Base-by-base conservation (phyloP, 2,797 vertebrate genomes). In the Gambelia wislizenii region DNA sequence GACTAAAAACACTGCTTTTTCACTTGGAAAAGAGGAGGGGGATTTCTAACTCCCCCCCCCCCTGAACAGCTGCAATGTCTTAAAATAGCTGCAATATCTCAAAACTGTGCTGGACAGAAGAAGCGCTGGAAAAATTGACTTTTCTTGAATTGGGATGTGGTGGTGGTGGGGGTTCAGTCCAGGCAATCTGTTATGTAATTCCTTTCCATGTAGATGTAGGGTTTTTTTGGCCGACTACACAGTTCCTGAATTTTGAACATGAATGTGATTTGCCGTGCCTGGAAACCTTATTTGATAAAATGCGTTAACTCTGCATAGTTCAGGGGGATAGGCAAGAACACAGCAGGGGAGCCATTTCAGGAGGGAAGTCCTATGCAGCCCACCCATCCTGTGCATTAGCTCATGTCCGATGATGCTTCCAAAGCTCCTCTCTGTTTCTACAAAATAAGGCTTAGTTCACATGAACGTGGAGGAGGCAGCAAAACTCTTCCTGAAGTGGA, bases 221-320 rank as follows among this genome's bases (percentile, higher is more conserved):
- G 61, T 10, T n/a, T 64, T 59, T 89, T 89, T 80, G 76, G 77
- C 79, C 9, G 72, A 64, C 56, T 49, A 69, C 64, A 54, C 77
- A 75, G 44, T 75, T 79, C 76, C 54, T 81, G 77, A 80, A 47
- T 52, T 59, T 61, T 89, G 56, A 85, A 89, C 83, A 89, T 85
- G 84, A 89, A 89, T 61, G 69, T 74, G 86, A 87, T 72, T 87
- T 87, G 49, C 67, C 78, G 49, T 85, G 83, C 78, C 88, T 89
- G 88, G 33, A 85, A 75, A 81, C 54, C 83, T 64, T 89, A 85
- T 85, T 64, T 85, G 83, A 81, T 74, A 75, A 88, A 67, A 76
- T 61, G 83, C 30, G 9, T 64, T 81, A 89, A 42, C 77, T 52
- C 44, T 85, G 69, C 69, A 64, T 72, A 61, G 30, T 74, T 56